Evolutionary conservation across 92 coral and sea anemone species (phyloP).

Genomic region (Galaxea fascicularis): DNA sequence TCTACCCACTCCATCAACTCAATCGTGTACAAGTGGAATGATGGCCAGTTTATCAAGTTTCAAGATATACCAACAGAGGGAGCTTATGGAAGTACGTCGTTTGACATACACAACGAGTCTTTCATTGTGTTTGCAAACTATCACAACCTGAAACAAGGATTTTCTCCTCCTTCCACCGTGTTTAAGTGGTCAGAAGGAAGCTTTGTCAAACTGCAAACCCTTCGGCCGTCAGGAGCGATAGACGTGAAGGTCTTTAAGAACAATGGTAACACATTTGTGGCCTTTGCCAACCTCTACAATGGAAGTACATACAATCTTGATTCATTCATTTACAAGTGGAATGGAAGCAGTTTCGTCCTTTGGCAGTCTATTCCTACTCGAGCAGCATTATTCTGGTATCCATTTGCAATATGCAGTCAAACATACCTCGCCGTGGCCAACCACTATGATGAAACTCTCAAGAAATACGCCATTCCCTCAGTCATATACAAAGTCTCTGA

Average conservation of each 20-base stretch:
- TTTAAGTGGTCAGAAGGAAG: slow-evolving; percentile 35
- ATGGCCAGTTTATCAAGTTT: slow-evolving; percentile 16
- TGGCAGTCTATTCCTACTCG: slow-evolving; percentile 48
- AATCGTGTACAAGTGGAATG: slow-evolving; percentile 39
- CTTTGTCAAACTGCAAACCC: slow-evolving; percentile 16
- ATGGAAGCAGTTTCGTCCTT: slow-evolving; percentile 18
- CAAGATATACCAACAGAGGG: slow-evolving; percentile 40
- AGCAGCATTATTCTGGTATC: slow-evolving; percentile 33
- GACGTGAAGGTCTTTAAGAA: slow-evolving; percentile 28
- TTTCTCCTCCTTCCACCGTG: slow-evolving; percentile 8
- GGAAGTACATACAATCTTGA: slow-evolving; percentile 8
- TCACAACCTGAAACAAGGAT: background rate
- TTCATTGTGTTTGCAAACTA: slow-evolving; percentile 37
- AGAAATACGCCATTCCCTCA: slow-evolving; percentile 15
- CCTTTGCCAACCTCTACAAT: slow-evolving; percentile 27
- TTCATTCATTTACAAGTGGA: slow-evolving; percentile 44
- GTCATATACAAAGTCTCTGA: slow-evolving; percentile 46
- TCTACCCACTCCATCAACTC: slow-evolving; percentile 6
- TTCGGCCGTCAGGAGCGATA: slow-evolving; percentile 13
- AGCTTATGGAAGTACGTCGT: slow-evolving; percentile 26
- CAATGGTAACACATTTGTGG: slow-evolving; percentile 46
- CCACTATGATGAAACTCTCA: background rate
- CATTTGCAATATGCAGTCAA: slow-evolving; percentile 46
- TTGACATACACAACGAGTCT: slow-evolving; percentile 17
- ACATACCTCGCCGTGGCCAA: slow-evolving; percentile 43